These are phyloP conservation scores for Charina bottae DNA, from an alignment of 2,113 vertebrate species.

Conservation along the genomic window DNA sequence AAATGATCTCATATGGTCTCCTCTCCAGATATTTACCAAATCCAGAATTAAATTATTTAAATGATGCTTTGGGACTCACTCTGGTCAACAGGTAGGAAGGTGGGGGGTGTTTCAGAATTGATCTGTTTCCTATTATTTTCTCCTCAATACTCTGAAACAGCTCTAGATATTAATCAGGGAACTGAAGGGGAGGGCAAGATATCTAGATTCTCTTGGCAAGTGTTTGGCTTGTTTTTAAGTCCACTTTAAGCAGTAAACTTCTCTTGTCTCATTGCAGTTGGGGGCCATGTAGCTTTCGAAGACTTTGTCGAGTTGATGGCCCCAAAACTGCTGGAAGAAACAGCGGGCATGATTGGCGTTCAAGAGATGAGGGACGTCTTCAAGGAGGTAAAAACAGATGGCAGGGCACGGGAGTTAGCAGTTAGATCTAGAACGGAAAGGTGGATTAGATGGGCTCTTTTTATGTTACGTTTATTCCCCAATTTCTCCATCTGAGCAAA, in stretches of 20 bases:
- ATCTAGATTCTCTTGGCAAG: background rate
- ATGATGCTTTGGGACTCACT: too few relatives aligned
- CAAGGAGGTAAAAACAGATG: slow-evolving; percentile 78
- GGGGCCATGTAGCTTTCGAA: slow-evolving; percentile 85
- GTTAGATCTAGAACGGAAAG: background rate
- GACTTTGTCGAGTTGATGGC: slow-evolving; percentile 89
- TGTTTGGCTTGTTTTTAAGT: background rate
- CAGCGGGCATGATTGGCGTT: slow-evolving; percentile 86
- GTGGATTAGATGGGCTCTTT: background rate
- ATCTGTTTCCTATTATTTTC: background rate
- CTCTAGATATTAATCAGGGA: background rate
- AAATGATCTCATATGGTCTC: background rate
- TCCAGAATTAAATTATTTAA: background rate
- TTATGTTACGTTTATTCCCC: background rate
- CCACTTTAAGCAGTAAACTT: background rate
- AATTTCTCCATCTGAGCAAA: background rate
- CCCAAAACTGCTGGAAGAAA: slow-evolving; percentile 86
- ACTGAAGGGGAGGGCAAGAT: background rate
- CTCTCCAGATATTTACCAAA: background rate
- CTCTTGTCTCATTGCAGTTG: slow-evolving; percentile 68
- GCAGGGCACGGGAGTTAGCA: background rate
- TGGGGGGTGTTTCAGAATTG: background rate
- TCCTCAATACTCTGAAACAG: background rate
- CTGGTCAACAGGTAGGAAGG: too few relatives aligned
- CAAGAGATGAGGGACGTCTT: slow-evolving; percentile 87